A percentile compares a stretch with the other conserved stretches of the same genome.
These are phyloP conservation scores for Panthera uncia DNA, from an alignment of 2,113 vertebrate genomes.

Conservation along the genomic window DNA sequence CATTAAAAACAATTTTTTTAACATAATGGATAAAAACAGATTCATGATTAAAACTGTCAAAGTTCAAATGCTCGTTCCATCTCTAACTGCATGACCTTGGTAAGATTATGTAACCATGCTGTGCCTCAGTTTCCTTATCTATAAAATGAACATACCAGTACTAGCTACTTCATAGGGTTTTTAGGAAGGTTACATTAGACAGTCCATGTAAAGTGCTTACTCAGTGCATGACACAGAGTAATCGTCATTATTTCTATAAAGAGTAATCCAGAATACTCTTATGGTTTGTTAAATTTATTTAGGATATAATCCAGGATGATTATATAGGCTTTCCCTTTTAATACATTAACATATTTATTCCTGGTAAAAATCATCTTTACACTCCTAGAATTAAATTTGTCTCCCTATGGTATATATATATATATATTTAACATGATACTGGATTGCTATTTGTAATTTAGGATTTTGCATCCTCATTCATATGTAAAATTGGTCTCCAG, in stretches of 20 bases:
- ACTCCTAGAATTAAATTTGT: background rate
- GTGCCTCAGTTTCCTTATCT: background rate
- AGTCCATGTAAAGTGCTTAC: background rate
- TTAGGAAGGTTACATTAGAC: background rate
- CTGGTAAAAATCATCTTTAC: background rate
- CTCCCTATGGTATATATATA: background rate
- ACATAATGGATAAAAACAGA: background rate
- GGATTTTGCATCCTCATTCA: background rate
- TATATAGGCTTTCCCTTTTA: background rate
- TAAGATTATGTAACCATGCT: background rate
- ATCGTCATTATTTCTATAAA: background rate
- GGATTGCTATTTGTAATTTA: background rate
- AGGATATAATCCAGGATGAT: background rate
- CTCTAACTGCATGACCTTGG: background rate
- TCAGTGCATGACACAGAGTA: background rate
- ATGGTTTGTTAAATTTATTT: background rate
- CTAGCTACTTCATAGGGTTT: background rate
- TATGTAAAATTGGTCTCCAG: background rate
- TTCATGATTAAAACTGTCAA: background rate
- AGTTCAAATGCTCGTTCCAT: background rate
- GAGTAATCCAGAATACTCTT: background rate
- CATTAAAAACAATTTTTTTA: background rate
- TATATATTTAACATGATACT: background rate
- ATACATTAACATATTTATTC: background rate
- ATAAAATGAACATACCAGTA: background rate